Evolutionary conservation across 92 coral and sea anemone genomes (phyloP).

Genomic region (Phenganax stokvisi): DNA sequence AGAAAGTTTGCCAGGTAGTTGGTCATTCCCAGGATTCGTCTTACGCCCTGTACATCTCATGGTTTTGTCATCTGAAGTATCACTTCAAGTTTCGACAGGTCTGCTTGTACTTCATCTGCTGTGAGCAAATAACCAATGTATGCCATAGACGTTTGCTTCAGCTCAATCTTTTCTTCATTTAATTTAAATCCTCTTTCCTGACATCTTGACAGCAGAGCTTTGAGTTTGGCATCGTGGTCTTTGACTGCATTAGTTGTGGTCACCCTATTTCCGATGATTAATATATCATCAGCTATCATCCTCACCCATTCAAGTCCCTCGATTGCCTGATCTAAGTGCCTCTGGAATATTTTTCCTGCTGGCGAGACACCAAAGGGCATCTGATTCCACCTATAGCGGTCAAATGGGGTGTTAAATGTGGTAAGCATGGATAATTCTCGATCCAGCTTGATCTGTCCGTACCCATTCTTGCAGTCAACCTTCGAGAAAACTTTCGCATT

Average conservation of each 20-base stretch:
- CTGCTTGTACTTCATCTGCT: conserved; percentile 39
- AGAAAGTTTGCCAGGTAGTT: conserved; percentile 42
- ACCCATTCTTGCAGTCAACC: too few relatives aligned
- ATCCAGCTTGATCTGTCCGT: too few relatives aligned
- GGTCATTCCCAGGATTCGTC: conserved; percentile 11
- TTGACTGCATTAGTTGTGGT: conserved; percentile 25
- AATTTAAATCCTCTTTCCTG: conserved; percentile 29
- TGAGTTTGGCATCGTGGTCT: conserved; percentile 31
- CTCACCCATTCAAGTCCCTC: not conserved
- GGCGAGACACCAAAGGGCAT: too few relatives aligned
- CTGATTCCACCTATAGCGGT: too few relatives aligned
- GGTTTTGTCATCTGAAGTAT: conserved; percentile 22
- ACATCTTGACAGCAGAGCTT: conserved; percentile 18
- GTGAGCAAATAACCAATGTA: conserved; percentile 41
- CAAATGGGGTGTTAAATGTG: too few relatives aligned
- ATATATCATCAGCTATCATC: conserved; percentile 28
- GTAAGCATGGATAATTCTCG: too few relatives aligned
- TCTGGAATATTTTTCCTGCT: too few relatives aligned
- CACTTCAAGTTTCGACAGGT: conserved; percentile 40
- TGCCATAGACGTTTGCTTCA: conserved; percentile 36
- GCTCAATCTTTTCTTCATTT: conserved; percentile 23
- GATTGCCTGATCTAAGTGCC: too few relatives aligned
- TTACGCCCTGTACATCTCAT: conserved; percentile 28
- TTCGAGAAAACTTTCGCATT: too few relatives aligned
- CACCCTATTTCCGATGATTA: conserved; percentile 22